Base-by-base conservation (phyloP, 2,888 invertebrate species). In the Caenorhabditis virilis region DNA sequence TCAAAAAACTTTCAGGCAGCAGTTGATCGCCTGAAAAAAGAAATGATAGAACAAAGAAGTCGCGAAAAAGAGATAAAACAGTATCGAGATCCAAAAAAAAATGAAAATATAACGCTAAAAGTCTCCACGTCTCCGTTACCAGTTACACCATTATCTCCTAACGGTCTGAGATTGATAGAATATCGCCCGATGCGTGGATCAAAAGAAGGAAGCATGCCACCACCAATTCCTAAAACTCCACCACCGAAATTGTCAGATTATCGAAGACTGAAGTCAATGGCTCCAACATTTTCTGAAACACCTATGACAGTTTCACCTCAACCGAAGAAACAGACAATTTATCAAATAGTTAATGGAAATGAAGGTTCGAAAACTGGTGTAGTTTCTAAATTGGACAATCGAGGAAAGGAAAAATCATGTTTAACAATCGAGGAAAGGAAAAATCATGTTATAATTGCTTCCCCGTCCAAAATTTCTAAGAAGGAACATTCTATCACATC, bases 191-290 rank as follows among this genome's bases (percentile, higher is more conserved):
- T 62, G 62, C 15, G 41, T 26, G 22, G 52, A 59, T 42, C 35
- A 11, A 23, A 33, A 16, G 52, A 46, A 1, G 23, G 38, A 1
- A 49, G n/a, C n/a, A 6, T 11, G 22, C 43, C 62, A 4, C 62
- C 62, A 13, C 62, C 62, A n/a, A 57, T 62, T 18, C 62, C 62
- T 0, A 62, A 52, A n/a, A 62, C 52, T 13, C 62, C 56, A 18
- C 62, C 62, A 4, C 62, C 62, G 22, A 62, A 57, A 35, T 42
- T 62, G 9, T 26, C 62, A 1, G 62, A 56, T n/a, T 57, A 62
- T 41, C 47, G 61, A 2, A 42, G n/a, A 23, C n/a, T n/a, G 30
- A 30, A 30, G 6, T 13, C 7, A 30, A 30, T 30, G 7, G 30
- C 13, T 6, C 13, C 30, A 30, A 30, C n/a, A n/a, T n/a, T n/a